Base-by-base conservation (phyloP, 2,797 vertebrate genomes). In the Brachyrhaphis roseni region DNA sequence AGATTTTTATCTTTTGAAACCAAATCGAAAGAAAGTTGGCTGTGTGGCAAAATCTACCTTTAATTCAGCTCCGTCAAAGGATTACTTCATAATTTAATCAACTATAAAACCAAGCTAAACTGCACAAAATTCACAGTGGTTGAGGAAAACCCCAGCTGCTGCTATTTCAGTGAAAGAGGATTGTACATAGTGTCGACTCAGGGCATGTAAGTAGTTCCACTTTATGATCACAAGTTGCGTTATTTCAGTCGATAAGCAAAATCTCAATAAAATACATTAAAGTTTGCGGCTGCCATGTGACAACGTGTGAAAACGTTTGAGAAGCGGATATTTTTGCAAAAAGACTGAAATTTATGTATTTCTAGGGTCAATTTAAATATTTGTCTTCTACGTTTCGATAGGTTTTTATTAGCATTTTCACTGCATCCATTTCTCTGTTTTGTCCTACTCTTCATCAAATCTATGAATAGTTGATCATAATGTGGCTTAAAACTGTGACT, bases 401-500 rank as follows among this genome's bases (percentile, higher is more conserved):
- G 28, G 28, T 66, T 36, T 64, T 31, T 71, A 41, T 26, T 8
- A 1, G 8, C 16, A 20, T 11, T 6, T 6, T 53, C 16, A 10
- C 2, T 26, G 59, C 39, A 78, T 41, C 41, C 26, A 45, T 41
- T 28, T 8, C 41, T 47, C 18, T 26, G 7, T 84, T 82, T 71
- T 5, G 34, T 78, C 26, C 78, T 36, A 82, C 8, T 84, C 72
- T 36, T 74, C 64, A 59, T 51, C 46, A 31, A 53, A 2, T 53
- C 23, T 73, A 49, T 53, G 15, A 68, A 82, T 18, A 5, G 57
- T 31, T 76, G 53, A 39, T 49, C 81, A 59, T n/a, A 41, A 46
- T 82, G 26, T 43, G n/a, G 11, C 31, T 20, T 18, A 20, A 51
- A n/a, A 49, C 53, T 90, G 85, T 84, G 85, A 90, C 81, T 78